Evolutionary conservation across 2,797 vertebrate species (phyloP).

Genomic region (Antennarius maculatus): DNA sequence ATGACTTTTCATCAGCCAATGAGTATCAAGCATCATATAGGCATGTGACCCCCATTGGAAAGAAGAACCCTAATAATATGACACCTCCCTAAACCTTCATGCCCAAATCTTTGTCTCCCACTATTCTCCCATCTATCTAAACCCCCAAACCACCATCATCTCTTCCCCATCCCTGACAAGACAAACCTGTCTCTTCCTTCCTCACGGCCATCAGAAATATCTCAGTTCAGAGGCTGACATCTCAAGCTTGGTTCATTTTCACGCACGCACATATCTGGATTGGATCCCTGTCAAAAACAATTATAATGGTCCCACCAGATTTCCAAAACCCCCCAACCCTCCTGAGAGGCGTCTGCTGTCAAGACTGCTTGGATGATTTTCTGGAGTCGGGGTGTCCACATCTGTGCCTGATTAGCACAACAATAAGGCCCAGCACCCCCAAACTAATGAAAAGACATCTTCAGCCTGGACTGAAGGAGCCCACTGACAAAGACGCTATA

Average conservation of each 20-base stretch:
- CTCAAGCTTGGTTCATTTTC: conserved; percentile 72
- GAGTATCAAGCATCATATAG: too few relatives aligned
- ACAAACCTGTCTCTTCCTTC: conserved; percentile 30
- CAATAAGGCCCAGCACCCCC: conserved; percentile 74
- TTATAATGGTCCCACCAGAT: conserved; percentile 61
- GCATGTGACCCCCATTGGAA: too few relatives aligned
- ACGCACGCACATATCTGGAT: conserved; percentile 69
- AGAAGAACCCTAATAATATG: too few relatives aligned
- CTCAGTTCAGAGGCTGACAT: conserved; percentile 71
- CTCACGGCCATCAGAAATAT: conserved; percentile 63
- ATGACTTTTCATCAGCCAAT: too few relatives aligned
- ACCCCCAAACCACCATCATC: conserved; percentile 7
- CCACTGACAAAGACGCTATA: conserved; percentile 65
- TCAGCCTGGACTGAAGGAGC: conserved; percentile 64
- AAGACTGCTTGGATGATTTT: conserved; percentile 76
- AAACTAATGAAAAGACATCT: conserved; percentile 79
- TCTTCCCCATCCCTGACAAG: conserved; percentile 45
- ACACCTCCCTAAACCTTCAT: too few relatives aligned
- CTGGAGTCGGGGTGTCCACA: conserved; percentile 81
- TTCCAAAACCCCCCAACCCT: conserved; percentile 29
- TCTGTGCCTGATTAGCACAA: conserved; percentile 85
- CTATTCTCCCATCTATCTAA: neutral
- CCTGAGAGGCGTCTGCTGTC: conserved; percentile 73
- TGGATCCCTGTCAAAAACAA: conserved; percentile 68
- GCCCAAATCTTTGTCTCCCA: neutral